These are phyloP conservation scores for Muscina levida DNA, from an alignment of 2,888 invertebrate genomes.

Conservation along the genomic window DNA sequence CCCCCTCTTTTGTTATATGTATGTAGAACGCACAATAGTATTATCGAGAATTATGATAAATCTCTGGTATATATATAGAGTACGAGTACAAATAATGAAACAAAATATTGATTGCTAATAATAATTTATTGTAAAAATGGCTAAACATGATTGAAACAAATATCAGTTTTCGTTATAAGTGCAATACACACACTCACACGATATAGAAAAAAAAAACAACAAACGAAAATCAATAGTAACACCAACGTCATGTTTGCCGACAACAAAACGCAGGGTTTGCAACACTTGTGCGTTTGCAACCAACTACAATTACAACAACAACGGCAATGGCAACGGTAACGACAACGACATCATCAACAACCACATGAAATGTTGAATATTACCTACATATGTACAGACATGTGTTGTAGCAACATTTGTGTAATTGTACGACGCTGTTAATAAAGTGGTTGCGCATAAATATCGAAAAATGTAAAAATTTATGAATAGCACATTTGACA, in stretches of 20 bases:
- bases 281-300: constrained; percentile 49
- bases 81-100: too few species aligned
- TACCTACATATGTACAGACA: constrained; percentile 4
- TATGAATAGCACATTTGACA: constrained; percentile 41
- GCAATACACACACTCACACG: constrained; percentile 44
- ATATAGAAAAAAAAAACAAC: constrained; percentile 64
- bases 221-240: constrained; percentile 59
- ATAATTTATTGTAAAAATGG: constrained; percentile 31
- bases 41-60: background rate
- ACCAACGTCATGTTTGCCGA: constrained; percentile 49
- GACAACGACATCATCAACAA: constrained; percentile 41
- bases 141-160: constrained; percentile 10
- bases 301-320: background rate
- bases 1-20: constrained; percentile 11
- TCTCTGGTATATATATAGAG: too few species aligned
- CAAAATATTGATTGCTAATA: background rate
- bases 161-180: constrained; percentile 3
- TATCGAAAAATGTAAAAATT: constrained; percentile 33
- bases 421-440: constrained; percentile 9
- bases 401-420: constrained; percentile 2
- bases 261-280: background rate
- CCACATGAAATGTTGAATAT: constrained; percentile 57
- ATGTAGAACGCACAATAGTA: background rate
- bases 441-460: constrained; percentile 42
- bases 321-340: background rate